Evolutionary conservation across 2,113 vertebrate species (phyloP).

Genomic region (Oenanthe melanoleuca): DNA sequence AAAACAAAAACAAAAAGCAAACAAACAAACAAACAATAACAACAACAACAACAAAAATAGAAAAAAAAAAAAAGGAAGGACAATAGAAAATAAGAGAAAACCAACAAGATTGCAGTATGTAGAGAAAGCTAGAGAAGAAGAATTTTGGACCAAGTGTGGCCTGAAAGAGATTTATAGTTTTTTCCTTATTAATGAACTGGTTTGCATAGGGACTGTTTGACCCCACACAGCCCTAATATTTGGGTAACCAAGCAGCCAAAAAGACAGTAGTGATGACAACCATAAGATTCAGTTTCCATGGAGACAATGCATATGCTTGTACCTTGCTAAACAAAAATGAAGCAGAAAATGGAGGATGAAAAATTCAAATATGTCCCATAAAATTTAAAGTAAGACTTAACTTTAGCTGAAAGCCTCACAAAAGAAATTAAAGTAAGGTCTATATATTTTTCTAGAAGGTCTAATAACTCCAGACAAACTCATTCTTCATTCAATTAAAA

Average conservation of each 20-base stretch:
- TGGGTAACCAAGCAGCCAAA: background rate
- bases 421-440: background rate
- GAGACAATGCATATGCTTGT: background rate
- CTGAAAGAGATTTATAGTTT: background rate
- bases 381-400: background rate
- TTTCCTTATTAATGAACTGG: background rate
- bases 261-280: background rate
- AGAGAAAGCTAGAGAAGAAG: background rate
- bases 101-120: background rate
- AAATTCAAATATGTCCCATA: background rate
- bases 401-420: background rate
- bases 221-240: accelerated
- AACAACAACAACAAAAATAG: no score
- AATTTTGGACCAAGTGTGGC: background rate
- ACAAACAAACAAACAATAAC: no score
- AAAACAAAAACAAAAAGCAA: background rate
- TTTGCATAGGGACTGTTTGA: background rate
- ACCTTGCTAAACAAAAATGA: background rate
- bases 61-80: background rate
- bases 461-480: background rate
- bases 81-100: background rate
- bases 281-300: background rate
- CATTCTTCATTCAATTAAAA: background rate
- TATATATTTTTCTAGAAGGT: background rate
- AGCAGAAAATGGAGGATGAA: background rate